phyloP scores from a whole-genome alignment of 2,113 vertebrate species.

The Lamprotornis superbus region DNA sequence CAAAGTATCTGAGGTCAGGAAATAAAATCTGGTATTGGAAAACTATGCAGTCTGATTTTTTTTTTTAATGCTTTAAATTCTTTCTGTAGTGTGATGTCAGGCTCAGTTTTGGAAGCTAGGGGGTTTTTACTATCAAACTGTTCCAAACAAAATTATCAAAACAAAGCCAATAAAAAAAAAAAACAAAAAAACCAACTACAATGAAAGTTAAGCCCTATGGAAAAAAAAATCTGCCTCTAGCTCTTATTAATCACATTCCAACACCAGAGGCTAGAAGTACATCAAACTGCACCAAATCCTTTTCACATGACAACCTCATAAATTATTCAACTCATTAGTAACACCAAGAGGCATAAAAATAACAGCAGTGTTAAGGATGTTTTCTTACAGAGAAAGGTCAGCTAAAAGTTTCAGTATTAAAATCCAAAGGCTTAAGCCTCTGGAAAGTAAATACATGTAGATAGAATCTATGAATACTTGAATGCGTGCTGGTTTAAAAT shows the following conservation, averaged over 20 bases:
- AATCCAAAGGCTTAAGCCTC: slow-evolving; percentile 55
- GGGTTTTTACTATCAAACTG: slow-evolving; percentile 43
- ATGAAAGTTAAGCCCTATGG: slow-evolving; percentile 56
- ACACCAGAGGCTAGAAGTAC: slow-evolving; percentile 76
- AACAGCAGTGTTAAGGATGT: slow-evolving; percentile 79
- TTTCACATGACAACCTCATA: slow-evolving; percentile 89
- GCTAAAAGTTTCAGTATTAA: slow-evolving; percentile 69
- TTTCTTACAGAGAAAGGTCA: slow-evolving; percentile 75
- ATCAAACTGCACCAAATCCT: slow-evolving; percentile 83
- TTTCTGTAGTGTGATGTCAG: background rate
- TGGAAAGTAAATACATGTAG: slow-evolving; percentile 53
- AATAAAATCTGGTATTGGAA: background rate
- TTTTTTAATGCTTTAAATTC: background rate
- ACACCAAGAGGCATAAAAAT: slow-evolving; percentile 79
- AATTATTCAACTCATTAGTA: slow-evolving; percentile 93
- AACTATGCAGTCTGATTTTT: background rate
- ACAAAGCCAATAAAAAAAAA: slow-evolving; percentile 48
- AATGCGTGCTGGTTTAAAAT: background rate
- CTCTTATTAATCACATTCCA: slow-evolving; percentile 82
- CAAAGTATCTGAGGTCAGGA: background rate
- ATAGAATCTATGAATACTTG: background rate
- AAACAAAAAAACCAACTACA: background rate
- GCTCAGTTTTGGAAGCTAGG: slow-evolving; percentile 31
- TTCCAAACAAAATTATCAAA: slow-evolving; percentile 55
- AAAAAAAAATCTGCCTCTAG: slow-evolving; percentile 67